phyloP scores from a whole-genome alignment of 2,888 invertebrate genomes.

The Drosophila longiperda region DNA sequence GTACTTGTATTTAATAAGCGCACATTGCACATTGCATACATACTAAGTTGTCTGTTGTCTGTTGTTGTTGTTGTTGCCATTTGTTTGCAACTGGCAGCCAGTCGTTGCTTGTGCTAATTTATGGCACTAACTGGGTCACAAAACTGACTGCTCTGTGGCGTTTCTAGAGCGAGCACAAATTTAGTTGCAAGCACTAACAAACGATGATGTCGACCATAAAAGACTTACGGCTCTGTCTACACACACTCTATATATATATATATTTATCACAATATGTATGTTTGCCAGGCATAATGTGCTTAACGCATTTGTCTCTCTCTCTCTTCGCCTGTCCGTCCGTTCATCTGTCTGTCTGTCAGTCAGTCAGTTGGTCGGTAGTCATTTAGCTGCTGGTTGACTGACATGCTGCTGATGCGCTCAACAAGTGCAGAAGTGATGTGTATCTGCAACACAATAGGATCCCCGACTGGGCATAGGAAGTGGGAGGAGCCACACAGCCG shows the following conservation, averaged over 20 bases:
- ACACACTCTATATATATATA: background rate
- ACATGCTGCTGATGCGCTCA: slow-evolving; percentile 34
- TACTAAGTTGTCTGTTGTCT: slow-evolving; percentile 38
- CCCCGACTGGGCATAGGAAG: slow-evolving; percentile 38
- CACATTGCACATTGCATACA: slow-evolving; percentile 35
- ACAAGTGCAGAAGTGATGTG: slow-evolving; percentile 56
- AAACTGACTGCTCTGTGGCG: slow-evolving; percentile 39
- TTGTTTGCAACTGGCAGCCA: slow-evolving; percentile 25
- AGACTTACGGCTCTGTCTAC: slow-evolving; percentile 53
- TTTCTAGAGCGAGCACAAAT: slow-evolving; percentile 70
- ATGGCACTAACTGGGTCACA: slow-evolving; percentile 73
- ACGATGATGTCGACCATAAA: slow-evolving; percentile 64
- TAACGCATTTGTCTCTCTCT: slow-evolving; percentile 45
- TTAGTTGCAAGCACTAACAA: slow-evolving; percentile 38
- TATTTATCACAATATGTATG: background rate
- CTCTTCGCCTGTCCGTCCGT: slow-evolving; percentile 4
- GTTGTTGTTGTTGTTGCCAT: background rate
- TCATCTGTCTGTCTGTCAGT: slow-evolving; percentile 22
- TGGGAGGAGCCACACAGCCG: slow-evolving; percentile 42
- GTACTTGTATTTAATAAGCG: slow-evolving; percentile 58
- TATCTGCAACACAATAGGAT: slow-evolving; percentile 49
- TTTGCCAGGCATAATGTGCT: slow-evolving; percentile 68
- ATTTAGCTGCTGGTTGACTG: slow-evolving; percentile 26
- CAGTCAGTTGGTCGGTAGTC: slow-evolving; percentile 38
- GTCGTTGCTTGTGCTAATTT: slow-evolving; percentile 68